Evolutionary conservation across 2,113 vertebrate species (phyloP).

Genomic region (Actenoides hombroni): DNA sequence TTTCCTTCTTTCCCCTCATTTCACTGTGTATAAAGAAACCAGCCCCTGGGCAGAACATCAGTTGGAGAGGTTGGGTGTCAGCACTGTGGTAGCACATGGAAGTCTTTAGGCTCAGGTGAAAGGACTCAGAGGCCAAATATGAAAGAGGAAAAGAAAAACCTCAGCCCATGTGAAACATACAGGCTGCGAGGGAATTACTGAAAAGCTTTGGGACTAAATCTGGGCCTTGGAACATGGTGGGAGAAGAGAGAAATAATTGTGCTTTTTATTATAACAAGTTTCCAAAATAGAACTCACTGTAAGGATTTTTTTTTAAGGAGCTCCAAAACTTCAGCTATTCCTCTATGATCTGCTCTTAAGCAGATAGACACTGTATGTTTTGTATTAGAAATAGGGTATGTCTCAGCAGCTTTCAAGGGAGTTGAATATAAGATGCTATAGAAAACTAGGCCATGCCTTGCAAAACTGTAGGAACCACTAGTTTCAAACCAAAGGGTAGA

Average conservation of each 20-base stretch:
- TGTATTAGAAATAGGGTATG: not conserved
- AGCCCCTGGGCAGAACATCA: not conserved
- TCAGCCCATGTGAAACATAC: not conserved
- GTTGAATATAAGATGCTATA: not conserved
- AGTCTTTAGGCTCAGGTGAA: not conserved
- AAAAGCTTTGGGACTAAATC: not conserved
- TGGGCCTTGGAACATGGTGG: not conserved
- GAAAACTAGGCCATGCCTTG: not conserved
- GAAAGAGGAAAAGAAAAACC: not conserved
- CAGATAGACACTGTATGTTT: not conserved
- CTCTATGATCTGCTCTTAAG: not conserved
- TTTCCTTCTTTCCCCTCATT: not conserved
- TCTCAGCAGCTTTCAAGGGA: not conserved
- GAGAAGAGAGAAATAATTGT: not conserved
- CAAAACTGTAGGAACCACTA: not conserved
- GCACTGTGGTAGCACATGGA: rapidly evolving
- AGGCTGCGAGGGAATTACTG: not conserved
- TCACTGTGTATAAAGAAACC: not conserved
- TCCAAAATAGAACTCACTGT: not conserved
- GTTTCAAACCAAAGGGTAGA: not conserved
- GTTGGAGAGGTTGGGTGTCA: rapidly evolving
- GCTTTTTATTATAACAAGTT: not conserved
- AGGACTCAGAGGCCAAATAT: not conserved
- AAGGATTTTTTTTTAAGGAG: not conserved
- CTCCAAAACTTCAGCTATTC: not conserved